Conservation (phyloP, 2,888 invertebrate genomes). For the Petrolisthes cinctipes region DNA sequence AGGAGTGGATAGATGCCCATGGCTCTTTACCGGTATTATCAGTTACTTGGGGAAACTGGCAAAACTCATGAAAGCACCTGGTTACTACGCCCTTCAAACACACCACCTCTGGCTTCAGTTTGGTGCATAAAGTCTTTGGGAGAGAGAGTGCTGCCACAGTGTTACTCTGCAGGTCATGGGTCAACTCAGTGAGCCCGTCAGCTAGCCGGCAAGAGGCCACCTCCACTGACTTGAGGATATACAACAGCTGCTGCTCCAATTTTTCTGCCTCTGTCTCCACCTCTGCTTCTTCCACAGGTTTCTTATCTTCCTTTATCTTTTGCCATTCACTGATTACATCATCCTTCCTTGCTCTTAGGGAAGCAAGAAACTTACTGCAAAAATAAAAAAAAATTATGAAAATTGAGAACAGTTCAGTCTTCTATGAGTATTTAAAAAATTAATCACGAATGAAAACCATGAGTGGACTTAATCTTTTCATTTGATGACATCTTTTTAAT, state of each 20-base stretch:
- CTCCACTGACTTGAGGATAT: slow-evolving; percentile 41
- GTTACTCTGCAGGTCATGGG: slow-evolving; percentile 40
- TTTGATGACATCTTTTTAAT: no score
- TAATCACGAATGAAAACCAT: no score
- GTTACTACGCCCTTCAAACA: slow-evolving; percentile 40
- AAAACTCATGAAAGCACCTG: slow-evolving; percentile 7
- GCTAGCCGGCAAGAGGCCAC: slow-evolving; percentile 37
- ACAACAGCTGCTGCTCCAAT: slow-evolving; percentile 26
- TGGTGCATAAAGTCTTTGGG: slow-evolving; percentile 39
- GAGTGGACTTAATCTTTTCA: no score
- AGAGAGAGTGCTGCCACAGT: slow-evolving; percentile 40
- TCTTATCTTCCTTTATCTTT: neutral
- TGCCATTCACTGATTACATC: neutral
- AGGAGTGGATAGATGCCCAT: neutral
- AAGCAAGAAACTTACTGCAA: slow-evolving; percentile 41
- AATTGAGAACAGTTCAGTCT: no score
- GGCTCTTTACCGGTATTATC: no score
- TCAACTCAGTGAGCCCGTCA: slow-evolving; percentile 28
- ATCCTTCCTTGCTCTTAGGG: neutral
- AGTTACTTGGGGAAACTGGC: no score
- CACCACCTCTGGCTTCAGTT: slow-evolving; percentile 46
- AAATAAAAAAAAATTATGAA: neutral
- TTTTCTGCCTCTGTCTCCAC: neutral
- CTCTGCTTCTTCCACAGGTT: neutral
- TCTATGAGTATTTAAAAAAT: no score